Conservation (phyloP, 2,113 vertebrate genomes). For the Candoia aspera region DNA sequence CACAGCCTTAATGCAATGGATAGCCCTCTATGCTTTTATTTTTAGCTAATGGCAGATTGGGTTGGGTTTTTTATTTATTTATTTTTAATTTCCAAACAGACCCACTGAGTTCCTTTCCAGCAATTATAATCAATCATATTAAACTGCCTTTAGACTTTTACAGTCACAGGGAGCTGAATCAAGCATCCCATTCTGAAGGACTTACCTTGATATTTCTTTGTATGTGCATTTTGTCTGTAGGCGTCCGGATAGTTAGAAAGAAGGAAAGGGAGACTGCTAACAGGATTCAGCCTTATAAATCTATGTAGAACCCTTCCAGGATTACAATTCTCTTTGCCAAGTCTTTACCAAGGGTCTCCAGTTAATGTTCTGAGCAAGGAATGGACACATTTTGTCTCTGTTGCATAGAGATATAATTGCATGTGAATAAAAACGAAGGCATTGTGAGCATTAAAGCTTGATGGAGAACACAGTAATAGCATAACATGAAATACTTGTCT, state of each 20-base stretch:
- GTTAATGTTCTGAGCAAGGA: not conserved
- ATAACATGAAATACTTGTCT: not conserved
- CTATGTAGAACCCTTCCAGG: not conserved
- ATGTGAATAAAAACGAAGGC: not conserved
- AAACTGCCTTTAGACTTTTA: constrained; percentile 7
- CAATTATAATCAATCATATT: not conserved
- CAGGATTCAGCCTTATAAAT: not conserved
- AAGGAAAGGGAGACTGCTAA: not conserved
- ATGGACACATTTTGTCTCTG: not conserved
- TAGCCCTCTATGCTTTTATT: not conserved
- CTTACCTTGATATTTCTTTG: not conserved
- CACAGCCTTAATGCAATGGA: not conserved
- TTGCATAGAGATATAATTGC: not conserved
- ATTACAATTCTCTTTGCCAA: not conserved
- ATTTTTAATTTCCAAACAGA: not conserved
- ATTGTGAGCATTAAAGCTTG: not conserved
- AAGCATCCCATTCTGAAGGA: not conserved
- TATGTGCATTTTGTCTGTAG: not conserved
- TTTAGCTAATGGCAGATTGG: not conserved
- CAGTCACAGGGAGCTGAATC: not conserved
- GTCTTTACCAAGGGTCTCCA: not conserved
- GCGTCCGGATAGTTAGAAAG: not conserved
- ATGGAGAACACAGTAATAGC: not conserved
- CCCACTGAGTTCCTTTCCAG: not conserved
- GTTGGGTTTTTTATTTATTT: not conserved